Percentiles rank a stretch among this genome's conserved stretches.
Evolutionary conservation across 2,888 invertebrate species (phyloP).

Genomic region (Tetropium fuscum): DNA sequence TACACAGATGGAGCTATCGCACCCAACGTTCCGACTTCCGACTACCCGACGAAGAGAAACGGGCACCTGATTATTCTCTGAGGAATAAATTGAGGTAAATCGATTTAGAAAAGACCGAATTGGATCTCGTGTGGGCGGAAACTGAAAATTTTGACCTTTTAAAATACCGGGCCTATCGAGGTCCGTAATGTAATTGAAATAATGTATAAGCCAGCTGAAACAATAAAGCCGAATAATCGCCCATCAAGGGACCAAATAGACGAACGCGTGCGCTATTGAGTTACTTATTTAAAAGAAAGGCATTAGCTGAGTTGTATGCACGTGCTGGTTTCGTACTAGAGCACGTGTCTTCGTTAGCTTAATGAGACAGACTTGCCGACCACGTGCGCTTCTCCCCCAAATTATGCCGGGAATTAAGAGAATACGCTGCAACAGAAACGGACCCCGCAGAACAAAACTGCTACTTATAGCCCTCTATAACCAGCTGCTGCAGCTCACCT

Average conservation of each 20-base stretch:
- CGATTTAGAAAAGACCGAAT: too few species aligned
- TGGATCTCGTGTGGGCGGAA: too few species aligned
- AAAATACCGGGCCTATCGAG: too few species aligned
- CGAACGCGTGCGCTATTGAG: slow-evolving; percentile 40
- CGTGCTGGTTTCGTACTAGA: slow-evolving; percentile 50
- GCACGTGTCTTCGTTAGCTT: slow-evolving; percentile 63
- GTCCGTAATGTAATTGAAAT: too few species aligned
- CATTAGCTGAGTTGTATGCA: slow-evolving; percentile 45
- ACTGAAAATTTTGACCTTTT: too few species aligned
- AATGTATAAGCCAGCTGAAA: too few species aligned
- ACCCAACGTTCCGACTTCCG: too few species aligned
- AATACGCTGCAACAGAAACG: slow-evolving; percentile 13
- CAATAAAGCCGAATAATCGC: too few species aligned
- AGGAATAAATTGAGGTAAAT: too few species aligned
- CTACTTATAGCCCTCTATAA: slow-evolving; percentile 23
- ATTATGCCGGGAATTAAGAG: slow-evolving; percentile 34
- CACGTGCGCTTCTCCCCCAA: slow-evolving; percentile 56
- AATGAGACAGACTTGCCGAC: slow-evolving; percentile 59
- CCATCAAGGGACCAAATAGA: slow-evolving; percentile 40
- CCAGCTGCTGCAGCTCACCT: slow-evolving; percentile 19
- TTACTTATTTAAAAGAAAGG: slow-evolving; percentile 46
- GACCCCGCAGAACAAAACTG: slow-evolving; percentile 24
- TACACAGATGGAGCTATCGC: too few species aligned
- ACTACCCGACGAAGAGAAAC: too few species aligned
- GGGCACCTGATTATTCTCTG: too few species aligned